Percentiles rank a stretch among this genome's conserved stretches.
These are phyloP conservation scores for Philereme vetulata DNA, from an alignment of 2,888 invertebrate species.

Conservation along the genomic window DNA sequence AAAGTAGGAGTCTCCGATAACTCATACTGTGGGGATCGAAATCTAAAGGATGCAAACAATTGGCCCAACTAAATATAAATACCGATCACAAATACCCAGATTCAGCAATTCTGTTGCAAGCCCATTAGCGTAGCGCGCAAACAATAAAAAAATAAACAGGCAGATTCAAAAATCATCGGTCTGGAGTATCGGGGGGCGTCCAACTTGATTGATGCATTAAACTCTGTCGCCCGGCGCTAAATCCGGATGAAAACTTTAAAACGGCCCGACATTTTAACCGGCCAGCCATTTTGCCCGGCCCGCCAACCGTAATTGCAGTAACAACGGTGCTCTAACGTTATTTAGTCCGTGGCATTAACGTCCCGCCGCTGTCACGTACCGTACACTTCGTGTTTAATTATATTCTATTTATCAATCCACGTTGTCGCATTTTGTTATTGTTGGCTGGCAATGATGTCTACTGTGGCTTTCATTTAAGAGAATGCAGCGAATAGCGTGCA, in stretches of 20 bases:
- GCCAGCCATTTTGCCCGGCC: slow-evolving; percentile 53
- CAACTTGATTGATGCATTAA: slow-evolving; percentile 66
- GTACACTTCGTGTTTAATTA: slow-evolving; percentile 69
- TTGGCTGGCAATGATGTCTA: slow-evolving; percentile 18
- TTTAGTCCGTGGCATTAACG: slow-evolving; percentile 75
- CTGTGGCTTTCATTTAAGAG: background rate
- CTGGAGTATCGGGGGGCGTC: slow-evolving; percentile 43
- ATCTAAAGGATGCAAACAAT: background rate
- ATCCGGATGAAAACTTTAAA: slow-evolving; percentile 70
- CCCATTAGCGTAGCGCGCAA: slow-evolving; percentile 31
- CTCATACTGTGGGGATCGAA: no score
- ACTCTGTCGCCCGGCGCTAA: slow-evolving; percentile 58
- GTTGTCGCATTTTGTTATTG: slow-evolving; percentile 47
- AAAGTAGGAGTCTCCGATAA: no score
- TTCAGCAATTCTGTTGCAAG: slow-evolving; percentile 21
- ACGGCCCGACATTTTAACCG: slow-evolving; percentile 63
- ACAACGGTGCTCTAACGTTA: slow-evolving; percentile 80
- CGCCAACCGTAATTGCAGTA: slow-evolving; percentile 70
- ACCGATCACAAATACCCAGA: slow-evolving; percentile 15
- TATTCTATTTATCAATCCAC: slow-evolving; percentile 67
- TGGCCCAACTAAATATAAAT: slow-evolving; percentile 9
- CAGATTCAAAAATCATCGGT: slow-evolving; percentile 52
- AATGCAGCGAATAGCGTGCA: no score
- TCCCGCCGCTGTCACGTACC: slow-evolving; percentile 65
- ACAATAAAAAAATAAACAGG: slow-evolving; percentile 45